Evolutionary conservation across 2,797 vertebrate species (phyloP).

Genomic region (Acipenser oxyrinchus): DNA sequence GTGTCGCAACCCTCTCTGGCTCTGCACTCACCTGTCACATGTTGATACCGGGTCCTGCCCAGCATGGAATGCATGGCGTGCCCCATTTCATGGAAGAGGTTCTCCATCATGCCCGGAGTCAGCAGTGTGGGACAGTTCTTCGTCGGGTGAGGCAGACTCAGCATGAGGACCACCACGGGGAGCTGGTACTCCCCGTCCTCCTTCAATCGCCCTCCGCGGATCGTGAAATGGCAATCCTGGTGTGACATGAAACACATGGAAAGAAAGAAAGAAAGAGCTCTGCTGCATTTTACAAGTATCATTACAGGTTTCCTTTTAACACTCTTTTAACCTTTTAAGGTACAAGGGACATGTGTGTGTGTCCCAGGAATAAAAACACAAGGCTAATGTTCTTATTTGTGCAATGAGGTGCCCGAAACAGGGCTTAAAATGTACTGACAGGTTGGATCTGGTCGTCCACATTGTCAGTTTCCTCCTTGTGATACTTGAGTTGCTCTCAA

Average conservation of each 20-base stretch:
- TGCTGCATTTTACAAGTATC: not conserved
- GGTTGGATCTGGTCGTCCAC: too few relatives aligned
- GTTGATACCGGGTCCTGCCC: constrained; percentile 90
- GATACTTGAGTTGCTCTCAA: too few relatives aligned
- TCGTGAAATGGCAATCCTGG: constrained; percentile 96
- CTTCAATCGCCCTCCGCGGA: constrained; percentile 78
- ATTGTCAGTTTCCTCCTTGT: too few relatives aligned
- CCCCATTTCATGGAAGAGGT: constrained; percentile 98
- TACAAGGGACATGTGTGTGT: too few relatives aligned
- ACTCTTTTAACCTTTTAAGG: too few relatives aligned
- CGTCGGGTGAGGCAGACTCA: constrained; percentile 76
- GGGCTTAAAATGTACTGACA: too few relatives aligned
- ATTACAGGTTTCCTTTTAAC: too few relatives aligned
- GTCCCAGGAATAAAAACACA: too few relatives aligned
- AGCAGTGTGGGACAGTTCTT: constrained; percentile 69
- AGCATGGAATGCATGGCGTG: constrained; percentile 99
- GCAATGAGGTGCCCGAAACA: too few relatives aligned
- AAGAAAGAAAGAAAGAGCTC: not conserved
- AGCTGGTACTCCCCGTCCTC: constrained; percentile 80
- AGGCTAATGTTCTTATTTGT: too few relatives aligned
- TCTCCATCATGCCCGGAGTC: constrained; percentile 94
- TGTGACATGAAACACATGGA: not conserved
- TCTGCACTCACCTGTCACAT: constrained; percentile 75
- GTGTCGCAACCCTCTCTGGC: too few relatives aligned
- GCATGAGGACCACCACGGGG: constrained; percentile 90